These are phyloP conservation scores for Dorcus parallelipipedus DNA, from an alignment of 2,888 invertebrate genomes.

Conservation along the genomic window DNA sequence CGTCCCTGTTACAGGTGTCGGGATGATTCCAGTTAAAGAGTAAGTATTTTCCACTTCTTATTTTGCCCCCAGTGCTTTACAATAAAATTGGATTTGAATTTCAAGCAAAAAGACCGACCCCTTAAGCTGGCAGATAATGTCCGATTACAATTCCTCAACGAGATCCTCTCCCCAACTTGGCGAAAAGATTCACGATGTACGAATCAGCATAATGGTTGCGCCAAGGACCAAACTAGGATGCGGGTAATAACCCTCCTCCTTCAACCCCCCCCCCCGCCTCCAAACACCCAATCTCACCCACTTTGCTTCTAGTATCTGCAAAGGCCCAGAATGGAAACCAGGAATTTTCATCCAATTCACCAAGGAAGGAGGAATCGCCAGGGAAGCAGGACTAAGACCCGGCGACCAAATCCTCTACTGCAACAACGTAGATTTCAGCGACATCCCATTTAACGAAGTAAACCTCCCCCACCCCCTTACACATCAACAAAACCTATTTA, in stretches of 20 bases:
- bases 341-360: slow-evolving; percentile 90
- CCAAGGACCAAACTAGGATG: slow-evolving; percentile 82
- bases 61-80: background rate
- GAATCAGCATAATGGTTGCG: slow-evolving; percentile 75
- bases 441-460: slow-evolving; percentile 79
- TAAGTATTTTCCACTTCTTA: slow-evolving; percentile 56
- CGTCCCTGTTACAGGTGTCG: slow-evolving; percentile 72
- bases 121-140: slow-evolving; percentile 81
- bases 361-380: slow-evolving; percentile 82
- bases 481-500: background rate
- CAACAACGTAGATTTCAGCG: slow-evolving; percentile 75
- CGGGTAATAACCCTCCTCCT: slow-evolving; percentile 54
- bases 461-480: slow-evolving; percentile 19
- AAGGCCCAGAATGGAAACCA: slow-evolving; percentile 82
- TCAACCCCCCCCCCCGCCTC: no score
- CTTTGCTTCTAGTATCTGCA: slow-evolving; percentile 62
- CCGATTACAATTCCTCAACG: slow-evolving; percentile 51
- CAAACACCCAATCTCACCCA: background rate
- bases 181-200: slow-evolving; percentile 62
- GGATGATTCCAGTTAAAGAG: slow-evolving; percentile 93
- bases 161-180: slow-evolving; percentile 55
- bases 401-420: slow-evolving; percentile 91
- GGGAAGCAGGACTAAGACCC: slow-evolving; percentile 81
- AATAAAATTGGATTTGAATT: slow-evolving; percentile 17
- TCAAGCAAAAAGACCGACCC: slow-evolving; percentile 70